phyloP scores from a whole-genome alignment of 2,888 invertebrate species.

The Antheraea assamensis region DNA sequence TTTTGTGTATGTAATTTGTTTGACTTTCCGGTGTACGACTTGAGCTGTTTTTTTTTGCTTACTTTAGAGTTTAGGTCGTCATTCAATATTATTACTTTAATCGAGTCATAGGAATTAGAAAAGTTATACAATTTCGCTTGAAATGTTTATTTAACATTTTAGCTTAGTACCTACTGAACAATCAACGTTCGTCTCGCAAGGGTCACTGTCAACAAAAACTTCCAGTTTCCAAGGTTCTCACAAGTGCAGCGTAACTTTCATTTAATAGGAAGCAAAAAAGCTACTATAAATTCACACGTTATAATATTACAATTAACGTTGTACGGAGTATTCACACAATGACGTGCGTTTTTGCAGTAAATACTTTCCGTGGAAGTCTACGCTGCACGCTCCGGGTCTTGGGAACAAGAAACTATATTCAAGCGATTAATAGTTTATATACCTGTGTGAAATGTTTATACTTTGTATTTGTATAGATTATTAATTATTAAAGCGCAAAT shows the following conservation, averaged over 20 bases:
- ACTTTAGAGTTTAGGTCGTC: not conserved
- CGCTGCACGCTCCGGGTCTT: constrained; percentile 13
- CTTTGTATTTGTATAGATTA: not conserved
- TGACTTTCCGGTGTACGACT: constrained; percentile 35
- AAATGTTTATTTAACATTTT: not conserved
- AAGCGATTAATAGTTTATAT: constrained; percentile 37
- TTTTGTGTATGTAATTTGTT: constrained; percentile 40
- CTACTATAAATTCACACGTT: constrained; percentile 73
- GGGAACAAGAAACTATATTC: constrained; percentile 44
- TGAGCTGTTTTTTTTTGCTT: constrained; percentile 19
- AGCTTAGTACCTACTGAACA: no score
- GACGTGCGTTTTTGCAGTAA: constrained; percentile 8
- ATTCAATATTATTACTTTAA: not conserved
- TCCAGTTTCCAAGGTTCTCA: constrained; percentile 71
- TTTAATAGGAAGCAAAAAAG: constrained; percentile 73
- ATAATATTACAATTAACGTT: constrained; percentile 25
- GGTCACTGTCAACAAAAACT: constrained; percentile 74
- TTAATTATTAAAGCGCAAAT: not conserved
- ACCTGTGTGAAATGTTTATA: constrained; percentile 20
- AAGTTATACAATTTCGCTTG: no score
- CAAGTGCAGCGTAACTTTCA: constrained; percentile 78
- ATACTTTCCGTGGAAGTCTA: constrained; percentile 19
- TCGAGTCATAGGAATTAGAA: not conserved
- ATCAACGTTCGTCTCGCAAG: constrained; percentile 25
- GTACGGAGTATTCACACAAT: constrained; percentile 18